These are phyloP conservation scores for Crossaster papposus DNA, from an alignment of 53 echinoderm and acorn worm genomes.

Conservation along the genomic window DNA sequence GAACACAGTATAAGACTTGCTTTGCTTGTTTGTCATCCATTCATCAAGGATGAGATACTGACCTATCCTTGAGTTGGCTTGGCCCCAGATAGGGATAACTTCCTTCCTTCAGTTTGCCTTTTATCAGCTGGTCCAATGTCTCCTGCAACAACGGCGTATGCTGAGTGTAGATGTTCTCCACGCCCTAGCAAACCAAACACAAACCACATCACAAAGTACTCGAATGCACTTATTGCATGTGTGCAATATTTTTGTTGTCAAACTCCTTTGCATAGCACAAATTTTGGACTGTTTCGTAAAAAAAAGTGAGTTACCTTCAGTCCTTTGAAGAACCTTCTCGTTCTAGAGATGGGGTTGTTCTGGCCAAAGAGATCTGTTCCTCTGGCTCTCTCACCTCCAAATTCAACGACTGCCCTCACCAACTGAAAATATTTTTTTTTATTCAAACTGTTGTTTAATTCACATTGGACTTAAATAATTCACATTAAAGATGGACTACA, in stretches of 20 bases:
- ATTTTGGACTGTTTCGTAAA: no score
- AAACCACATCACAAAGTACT: no score
- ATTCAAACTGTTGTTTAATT: no score
- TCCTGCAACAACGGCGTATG: slow-evolving; percentile 93
- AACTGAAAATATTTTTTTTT: no score
- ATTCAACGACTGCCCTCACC: slow-evolving; percentile 84
- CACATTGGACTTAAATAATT: no score
- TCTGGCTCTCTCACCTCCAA: slow-evolving; percentile 81
- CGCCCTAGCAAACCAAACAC: slow-evolving; percentile 65
- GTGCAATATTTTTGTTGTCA: no score
- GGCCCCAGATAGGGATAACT: slow-evolving; percentile 92
- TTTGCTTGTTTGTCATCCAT: no score
- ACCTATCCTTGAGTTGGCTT: slow-evolving; percentile 94
- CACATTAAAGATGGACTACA: no score
- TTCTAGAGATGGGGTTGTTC: slow-evolving; percentile 91
- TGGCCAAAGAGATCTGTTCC: slow-evolving; percentile 94
- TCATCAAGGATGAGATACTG: background rate
- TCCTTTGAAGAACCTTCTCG: slow-evolving; percentile 93
- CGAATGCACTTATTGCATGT: no score
- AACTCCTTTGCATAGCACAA: no score
- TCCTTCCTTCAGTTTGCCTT: slow-evolving; percentile 89
- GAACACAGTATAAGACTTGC: no score
- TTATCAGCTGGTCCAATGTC: slow-evolving; percentile 90
- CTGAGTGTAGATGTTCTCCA: slow-evolving; percentile 99
- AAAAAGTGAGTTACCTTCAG: slow-evolving; percentile 76